Percentiles rank a stretch among this genome's conserved stretches.
phyloP scores from a whole-genome alignment of 2,888 invertebrate species.

The Helicoverpa assulta region DNA sequence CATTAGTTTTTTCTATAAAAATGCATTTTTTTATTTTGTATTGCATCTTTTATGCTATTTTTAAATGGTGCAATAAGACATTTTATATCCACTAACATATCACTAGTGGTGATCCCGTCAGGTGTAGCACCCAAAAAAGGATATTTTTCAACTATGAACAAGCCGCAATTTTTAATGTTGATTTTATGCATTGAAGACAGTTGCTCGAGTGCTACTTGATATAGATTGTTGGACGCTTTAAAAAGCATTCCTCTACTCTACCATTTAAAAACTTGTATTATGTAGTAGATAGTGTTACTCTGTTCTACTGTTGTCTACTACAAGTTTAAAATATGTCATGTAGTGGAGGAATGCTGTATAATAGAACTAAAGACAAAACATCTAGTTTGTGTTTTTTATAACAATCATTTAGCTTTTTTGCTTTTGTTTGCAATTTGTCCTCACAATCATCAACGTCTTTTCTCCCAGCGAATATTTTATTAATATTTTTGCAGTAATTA shows the following conservation, averaged over 20 bases:
- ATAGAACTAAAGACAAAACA: no score
- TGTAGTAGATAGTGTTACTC: neutral
- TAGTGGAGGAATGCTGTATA: no score
- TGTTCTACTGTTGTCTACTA: no score
- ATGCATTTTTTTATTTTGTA: no score
- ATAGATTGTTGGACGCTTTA: no score
- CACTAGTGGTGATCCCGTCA: neutral
- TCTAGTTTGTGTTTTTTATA: no score
- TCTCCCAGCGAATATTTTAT: constrained; percentile 19
- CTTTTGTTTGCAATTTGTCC: neutral
- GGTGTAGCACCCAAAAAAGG: constrained; percentile 2
- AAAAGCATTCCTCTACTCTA: no score
- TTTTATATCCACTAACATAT: constrained; percentile 1
- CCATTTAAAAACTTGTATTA: neutral
- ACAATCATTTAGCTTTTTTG: no score
- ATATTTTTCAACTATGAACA: neutral
- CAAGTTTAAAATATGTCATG: no score
- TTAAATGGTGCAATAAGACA: neutral
- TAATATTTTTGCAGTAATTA: constrained; percentile 35
- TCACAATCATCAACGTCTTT: constrained; percentile 30
- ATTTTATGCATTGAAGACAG: neutral
- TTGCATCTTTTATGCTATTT: no score
- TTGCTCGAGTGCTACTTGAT: no score
- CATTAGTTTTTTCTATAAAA: constrained; percentile 6
- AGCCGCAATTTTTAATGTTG: neutral